Evolutionary conservation across 2,888 invertebrate genomes (phyloP).

Genomic region (Adelognathus sp.): DNA sequence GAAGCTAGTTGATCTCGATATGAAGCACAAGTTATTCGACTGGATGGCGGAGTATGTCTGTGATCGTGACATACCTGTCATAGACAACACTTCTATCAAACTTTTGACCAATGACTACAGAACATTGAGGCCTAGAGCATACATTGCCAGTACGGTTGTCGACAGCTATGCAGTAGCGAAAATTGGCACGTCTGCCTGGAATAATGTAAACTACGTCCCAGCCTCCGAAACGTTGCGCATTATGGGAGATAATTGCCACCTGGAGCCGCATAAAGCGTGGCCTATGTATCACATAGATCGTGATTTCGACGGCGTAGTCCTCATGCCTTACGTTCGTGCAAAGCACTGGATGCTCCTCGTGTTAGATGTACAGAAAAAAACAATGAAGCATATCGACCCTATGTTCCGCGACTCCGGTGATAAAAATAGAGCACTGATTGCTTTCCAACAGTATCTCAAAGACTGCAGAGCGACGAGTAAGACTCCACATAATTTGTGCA

Average conservation of each 20-base stretch:
- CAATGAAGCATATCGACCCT: conserved; percentile 7
- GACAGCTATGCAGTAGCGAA: conserved; percentile 2
- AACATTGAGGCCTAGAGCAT: conserved; percentile 7
- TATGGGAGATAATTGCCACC: not conserved
- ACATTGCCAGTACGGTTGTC: not conserved
- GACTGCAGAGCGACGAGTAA: not conserved
- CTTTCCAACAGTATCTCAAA: not conserved
- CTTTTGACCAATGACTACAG: not conserved
- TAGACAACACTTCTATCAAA: not conserved
- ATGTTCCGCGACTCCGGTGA: not conserved
- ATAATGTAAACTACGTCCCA: conserved; percentile 5
- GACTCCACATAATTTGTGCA: not conserved
- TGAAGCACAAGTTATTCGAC: not conserved
- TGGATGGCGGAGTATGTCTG: not conserved
- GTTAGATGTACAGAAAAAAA: not conserved
- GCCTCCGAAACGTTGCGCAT: not conserved
- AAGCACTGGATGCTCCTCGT: conserved; percentile 20
- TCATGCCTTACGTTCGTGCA: not conserved
- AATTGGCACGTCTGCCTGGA: not conserved
- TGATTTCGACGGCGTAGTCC: not conserved
- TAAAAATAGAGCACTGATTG: not conserved
- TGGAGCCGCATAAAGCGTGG: not conserved
- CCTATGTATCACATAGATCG: not conserved
- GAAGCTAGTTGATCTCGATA: not conserved
- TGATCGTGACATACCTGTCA: not conserved